Conservation (phyloP, 2,888 invertebrate genomes). For the Papilio gigon region DNA sequence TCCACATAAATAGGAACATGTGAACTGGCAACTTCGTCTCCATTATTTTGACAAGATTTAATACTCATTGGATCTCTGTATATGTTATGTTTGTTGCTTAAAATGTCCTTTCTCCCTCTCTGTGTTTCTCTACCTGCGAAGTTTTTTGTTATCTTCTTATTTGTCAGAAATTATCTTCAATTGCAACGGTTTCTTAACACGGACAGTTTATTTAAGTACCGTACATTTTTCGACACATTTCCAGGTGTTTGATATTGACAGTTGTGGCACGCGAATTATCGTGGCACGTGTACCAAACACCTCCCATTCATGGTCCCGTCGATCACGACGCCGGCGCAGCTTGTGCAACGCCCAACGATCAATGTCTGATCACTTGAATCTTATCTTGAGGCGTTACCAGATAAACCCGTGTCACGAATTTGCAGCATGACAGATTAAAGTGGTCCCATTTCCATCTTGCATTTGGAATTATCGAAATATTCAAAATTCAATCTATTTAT, state of each 20-base stretch:
- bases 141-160: not conserved
- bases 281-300: constrained; percentile 49
- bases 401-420: constrained; percentile 40
- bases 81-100: not conserved
- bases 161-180: not conserved
- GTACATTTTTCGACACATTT: constrained; percentile 12
- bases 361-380: constrained; percentile 42
- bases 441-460: constrained; percentile 20
- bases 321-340: constrained; percentile 51
- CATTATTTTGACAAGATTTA: not conserved
- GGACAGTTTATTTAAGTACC: not conserved
- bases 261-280: constrained; percentile 46
- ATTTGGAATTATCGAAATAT: not conserved
- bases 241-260: constrained; percentile 32
- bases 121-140: not conserved
- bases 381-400: constrained; percentile 41
- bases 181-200: not conserved
- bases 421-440: constrained; percentile 24
- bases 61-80: not conserved
- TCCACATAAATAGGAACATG: not conserved
- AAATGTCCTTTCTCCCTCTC: not conserved
- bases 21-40: not conserved
- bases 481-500: not conserved
- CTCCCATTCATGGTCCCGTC: constrained; percentile 53
- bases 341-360: constrained; percentile 48